These are phyloP conservation scores for Drosophila planitibia DNA, from an alignment of 2,888 invertebrate species.

Conservation along the genomic window DNA sequence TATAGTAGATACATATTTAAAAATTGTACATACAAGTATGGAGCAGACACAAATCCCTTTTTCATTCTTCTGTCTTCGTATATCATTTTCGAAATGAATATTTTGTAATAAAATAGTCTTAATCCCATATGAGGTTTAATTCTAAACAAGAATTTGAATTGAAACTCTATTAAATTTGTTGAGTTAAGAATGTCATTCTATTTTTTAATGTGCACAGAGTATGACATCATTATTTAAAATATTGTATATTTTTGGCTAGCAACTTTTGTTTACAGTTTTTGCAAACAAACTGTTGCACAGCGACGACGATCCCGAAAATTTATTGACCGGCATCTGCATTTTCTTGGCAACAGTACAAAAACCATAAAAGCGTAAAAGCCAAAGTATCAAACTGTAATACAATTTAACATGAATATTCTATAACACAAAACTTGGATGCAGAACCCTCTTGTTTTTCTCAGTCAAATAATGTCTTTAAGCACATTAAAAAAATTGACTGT, in stretches of 20 bases:
- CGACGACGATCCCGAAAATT: constrained; percentile 16
- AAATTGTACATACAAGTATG: not conserved
- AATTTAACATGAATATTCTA: not conserved
- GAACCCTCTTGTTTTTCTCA: too few relatives aligned
- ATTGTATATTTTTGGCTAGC: constrained; percentile 19
- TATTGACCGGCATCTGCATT: constrained; percentile 46
- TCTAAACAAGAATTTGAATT: not conserved
- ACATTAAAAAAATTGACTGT: not conserved
- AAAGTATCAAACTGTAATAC: constrained; percentile 27
- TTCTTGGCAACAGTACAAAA: constrained; percentile 66
- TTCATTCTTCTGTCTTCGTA: not conserved
- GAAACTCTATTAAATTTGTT: too few relatives aligned
- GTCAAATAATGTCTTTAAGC: not conserved
- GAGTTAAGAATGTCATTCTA: not conserved
- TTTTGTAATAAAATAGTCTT: not conserved
- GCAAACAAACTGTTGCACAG: constrained; percentile 35
- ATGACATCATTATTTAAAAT: constrained; percentile 36
- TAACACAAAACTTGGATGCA: not conserved
- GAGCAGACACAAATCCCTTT: not conserved
- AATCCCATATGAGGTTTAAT: not conserved
- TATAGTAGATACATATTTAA: not conserved
- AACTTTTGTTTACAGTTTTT: constrained; percentile 43
- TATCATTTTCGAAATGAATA: not conserved
- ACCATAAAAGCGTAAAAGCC: constrained; percentile 38
- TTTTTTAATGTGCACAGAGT: not conserved